Evolutionary conservation across 2,888 invertebrate species (phyloP).

Genomic region (Drosophila recens): DNA sequence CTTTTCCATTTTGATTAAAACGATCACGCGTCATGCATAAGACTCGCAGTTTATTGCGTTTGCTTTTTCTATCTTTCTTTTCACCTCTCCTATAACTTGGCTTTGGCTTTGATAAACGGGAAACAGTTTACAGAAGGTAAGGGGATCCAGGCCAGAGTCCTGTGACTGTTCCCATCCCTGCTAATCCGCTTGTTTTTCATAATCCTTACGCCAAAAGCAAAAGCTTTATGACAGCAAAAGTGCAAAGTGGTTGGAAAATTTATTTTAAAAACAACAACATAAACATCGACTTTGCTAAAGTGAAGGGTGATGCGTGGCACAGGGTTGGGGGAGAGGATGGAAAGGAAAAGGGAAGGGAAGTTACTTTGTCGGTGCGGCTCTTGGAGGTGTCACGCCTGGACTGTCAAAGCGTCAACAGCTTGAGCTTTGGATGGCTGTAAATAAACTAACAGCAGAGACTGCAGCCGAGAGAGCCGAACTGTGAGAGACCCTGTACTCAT

Average conservation of each 20-base stretch:
- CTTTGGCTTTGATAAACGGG: slow-evolving; percentile 15
- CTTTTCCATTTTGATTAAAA: slow-evolving; percentile 63
- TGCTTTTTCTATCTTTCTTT: slow-evolving; percentile 22
- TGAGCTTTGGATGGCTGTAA: slow-evolving; percentile 8
- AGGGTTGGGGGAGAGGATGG: background rate
- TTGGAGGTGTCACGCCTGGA: slow-evolving; percentile 60
- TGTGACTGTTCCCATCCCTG: slow-evolving; percentile 28
- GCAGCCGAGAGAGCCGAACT: no score
- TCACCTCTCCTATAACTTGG: slow-evolving; percentile 48
- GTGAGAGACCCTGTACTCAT: background rate
- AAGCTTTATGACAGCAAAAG: slow-evolving; percentile 56
- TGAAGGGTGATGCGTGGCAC: slow-evolving; percentile 29
- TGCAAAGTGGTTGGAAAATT: slow-evolving; percentile 71
- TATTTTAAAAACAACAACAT: slow-evolving; percentile 65
- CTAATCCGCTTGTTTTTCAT: slow-evolving; percentile 77
- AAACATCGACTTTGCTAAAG: slow-evolving; percentile 24
- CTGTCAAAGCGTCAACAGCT: slow-evolving; percentile 60
- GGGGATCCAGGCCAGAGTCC: background rate
- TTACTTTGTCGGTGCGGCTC: slow-evolving; percentile 23
- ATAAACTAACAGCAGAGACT: background rate
- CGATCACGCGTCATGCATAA: slow-evolving; percentile 60
- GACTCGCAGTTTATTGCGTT: slow-evolving; percentile 61
- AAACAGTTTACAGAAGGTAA: background rate
- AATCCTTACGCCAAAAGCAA: slow-evolving; percentile 69
- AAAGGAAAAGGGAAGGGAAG: background rate